Evolutionary conservation across 2,797 vertebrate genomes (phyloP), one percentile per base, ranked within the genome.

Genomic region (Cebuella pygmaea): DNA sequence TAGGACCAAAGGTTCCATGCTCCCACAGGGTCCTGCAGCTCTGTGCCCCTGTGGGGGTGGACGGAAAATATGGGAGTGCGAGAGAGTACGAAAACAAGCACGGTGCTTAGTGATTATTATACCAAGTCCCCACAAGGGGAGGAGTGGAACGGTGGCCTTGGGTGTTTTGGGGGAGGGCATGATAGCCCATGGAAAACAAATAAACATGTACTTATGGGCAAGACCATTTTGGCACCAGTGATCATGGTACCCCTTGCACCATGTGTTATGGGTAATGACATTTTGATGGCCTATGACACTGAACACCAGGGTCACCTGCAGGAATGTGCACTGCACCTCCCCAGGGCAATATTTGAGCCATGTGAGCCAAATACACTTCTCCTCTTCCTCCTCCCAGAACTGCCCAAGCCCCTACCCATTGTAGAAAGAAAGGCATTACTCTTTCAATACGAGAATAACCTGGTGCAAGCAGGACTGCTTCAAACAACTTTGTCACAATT

Each of bases 61-160:
- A 27, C 0, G 7, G 1, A 7, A 79, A 78, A 50, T 20, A 22
- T 1, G n/a, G 41, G 30, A 17, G 1, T 8, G 4, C 8, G 9
- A 8, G 52, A 27, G 52, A 20, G 78, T 36, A 39, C 0, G 13
- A 57, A 67, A 41, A 44, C 8, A 39, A 74, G 22, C 50, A 15
- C 2, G 24, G 36, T 55, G 48, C 15, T 79, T 12, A 27, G 14
- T 27, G 30, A 57, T 24, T 50, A 46, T 39, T 7, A 61, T 30
- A 14, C 67, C 22, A 41, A 46, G 7, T 14, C 3, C 10, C 44
- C 15, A 0, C 8, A 24, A 30, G 36, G 9, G 26, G 22, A 61
- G 9, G 12, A 27, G 27, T 39, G 39, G 27, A 30, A 81, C 1
- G 1, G n/a, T n/a, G 26, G 27, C 13, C 10, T 39, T 15, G 4